These are phyloP conservation scores for Nasonia longicornis DNA, from an alignment of 1,140 invertebrate genomes.

Conservation along the genomic window DNA sequence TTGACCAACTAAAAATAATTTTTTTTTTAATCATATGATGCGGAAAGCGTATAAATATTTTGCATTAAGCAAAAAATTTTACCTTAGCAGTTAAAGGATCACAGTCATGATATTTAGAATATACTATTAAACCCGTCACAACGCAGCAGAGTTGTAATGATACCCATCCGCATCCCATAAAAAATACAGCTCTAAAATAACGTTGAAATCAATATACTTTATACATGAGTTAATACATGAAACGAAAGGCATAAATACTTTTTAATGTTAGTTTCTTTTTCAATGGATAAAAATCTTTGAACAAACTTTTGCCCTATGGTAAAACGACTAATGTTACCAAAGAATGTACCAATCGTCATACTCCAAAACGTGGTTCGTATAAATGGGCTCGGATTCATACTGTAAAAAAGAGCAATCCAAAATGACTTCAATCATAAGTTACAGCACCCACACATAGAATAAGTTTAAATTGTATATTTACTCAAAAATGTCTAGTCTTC, in stretches of 20 bases:
- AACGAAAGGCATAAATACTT: constrained; percentile 19
- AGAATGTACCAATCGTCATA: constrained; percentile 70
- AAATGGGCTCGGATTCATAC: constrained; percentile 71
- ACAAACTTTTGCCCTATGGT: constrained; percentile 76
- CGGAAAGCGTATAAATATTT: not conserved
- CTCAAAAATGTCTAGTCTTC: constrained; percentile 60
- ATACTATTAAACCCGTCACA: constrained; percentile 72
- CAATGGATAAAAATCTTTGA: constrained; percentile 72
- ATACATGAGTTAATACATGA: not conserved
- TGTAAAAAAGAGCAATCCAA: constrained; percentile 49
- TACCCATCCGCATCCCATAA: constrained; percentile 64
- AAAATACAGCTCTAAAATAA: constrained; percentile 55
- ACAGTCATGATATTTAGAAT: constrained; percentile 73
- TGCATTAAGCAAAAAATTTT: constrained; percentile 21
- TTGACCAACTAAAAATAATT: constrained; percentile 47
- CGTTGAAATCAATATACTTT: not conserved
- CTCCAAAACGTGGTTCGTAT: constrained; percentile 73
- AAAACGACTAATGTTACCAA: constrained; percentile 73
- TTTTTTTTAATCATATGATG: not conserved
- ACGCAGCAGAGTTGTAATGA: constrained; percentile 58
- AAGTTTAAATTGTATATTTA: constrained; percentile 39
- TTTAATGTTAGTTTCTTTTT: constrained; percentile 28
- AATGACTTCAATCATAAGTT: not conserved
- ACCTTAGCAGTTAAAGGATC: constrained; percentile 70
- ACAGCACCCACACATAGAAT: not conserved